Percentiles rank a stretch among this genome's conserved stretches.
These are phyloP conservation scores for Phortica magna DNA, from an alignment of 2,888 invertebrate genomes.

Conservation along the genomic window DNA sequence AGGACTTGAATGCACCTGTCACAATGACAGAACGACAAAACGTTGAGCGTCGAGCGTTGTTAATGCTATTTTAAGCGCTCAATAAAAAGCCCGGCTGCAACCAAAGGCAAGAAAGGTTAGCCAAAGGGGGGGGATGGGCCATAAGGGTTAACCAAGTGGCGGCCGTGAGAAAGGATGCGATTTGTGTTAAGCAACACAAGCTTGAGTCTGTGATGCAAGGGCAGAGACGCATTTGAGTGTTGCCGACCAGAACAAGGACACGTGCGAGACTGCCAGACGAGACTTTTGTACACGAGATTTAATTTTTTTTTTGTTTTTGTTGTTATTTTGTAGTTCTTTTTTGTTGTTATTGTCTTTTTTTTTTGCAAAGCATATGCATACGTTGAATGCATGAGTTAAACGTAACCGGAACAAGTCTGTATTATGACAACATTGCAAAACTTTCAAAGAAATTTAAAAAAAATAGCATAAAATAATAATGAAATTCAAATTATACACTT, in stretches of 20 bases:
- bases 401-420: no score
- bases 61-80: slow-evolving; percentile 26
- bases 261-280: slow-evolving; percentile 36
- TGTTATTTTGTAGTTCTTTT: neutral
- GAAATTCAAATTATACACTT: no score
- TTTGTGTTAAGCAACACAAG: slow-evolving; percentile 45
- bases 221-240: neutral
- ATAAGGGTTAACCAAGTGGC: slow-evolving; percentile 9
- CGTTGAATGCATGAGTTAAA: neutral
- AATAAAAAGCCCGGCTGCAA: neutral
- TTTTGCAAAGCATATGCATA: neutral
- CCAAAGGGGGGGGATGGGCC: no score
- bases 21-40: neutral
- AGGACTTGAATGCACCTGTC: slow-evolving; percentile 17
- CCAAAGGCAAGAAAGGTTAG: neutral
- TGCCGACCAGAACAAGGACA: slow-evolving; percentile 37
- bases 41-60: neutral
- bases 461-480: no score
- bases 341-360: neutral
- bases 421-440: no score
- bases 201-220: neutral
- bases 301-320: neutral
- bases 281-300: slow-evolving; percentile 19
- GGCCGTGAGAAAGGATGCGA: slow-evolving; percentile 55
- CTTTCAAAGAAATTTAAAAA: no score